phyloP scores from a whole-genome alignment of 2,113 vertebrate species.

The Mastomys coucha region DNA sequence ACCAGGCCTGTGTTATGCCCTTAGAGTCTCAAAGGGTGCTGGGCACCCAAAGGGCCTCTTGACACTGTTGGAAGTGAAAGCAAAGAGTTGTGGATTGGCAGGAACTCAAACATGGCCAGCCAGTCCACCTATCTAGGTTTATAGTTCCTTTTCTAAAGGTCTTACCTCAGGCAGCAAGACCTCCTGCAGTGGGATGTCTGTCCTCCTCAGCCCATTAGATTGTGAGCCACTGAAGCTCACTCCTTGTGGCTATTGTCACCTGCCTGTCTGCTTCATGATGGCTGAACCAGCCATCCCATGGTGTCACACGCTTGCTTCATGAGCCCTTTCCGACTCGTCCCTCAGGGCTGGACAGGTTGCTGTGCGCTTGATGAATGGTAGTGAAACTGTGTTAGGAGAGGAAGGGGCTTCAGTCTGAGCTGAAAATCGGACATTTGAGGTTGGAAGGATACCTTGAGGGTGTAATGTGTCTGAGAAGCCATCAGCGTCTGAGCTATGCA shows the following conservation, averaged over 20 bases:
- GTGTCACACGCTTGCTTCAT: background rate
- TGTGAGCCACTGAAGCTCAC: background rate
- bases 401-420: background rate
- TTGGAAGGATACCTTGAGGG: background rate
- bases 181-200: no score
- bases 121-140: background rate
- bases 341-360: background rate
- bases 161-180: no score
- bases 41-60: background rate
- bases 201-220: background rate
- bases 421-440: background rate
- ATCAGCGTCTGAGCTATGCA: rapidly evolving
- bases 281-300: background rate
- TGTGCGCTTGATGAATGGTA: background rate
- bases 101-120: background rate
- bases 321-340: background rate
- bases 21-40: background rate
- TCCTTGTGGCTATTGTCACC: background rate
- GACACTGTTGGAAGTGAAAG: background rate
- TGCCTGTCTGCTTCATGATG: background rate
- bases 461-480: background rate
- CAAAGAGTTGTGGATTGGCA: background rate
- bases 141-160: no score
- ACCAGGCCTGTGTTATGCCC: background rate
- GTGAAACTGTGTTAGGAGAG: background rate